Percentiles rank a stretch among this genome's conserved stretches.
Evolutionary conservation across 2,797 vertebrate genomes (phyloP).

Genomic region (Hippocampus kuda): DNA sequence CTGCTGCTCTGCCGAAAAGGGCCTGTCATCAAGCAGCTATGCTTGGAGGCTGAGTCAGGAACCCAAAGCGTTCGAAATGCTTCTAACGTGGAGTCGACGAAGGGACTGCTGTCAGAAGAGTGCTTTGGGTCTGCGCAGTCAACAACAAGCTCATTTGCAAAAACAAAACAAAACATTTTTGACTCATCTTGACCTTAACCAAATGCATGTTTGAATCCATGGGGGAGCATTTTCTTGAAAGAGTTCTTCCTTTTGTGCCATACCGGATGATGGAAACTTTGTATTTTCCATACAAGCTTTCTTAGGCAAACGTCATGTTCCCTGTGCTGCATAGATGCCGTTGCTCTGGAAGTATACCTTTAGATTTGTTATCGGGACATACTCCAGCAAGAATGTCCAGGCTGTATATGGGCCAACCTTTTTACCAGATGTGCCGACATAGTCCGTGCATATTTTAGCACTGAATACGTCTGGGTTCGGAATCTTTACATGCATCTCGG

Average conservation of each 20-base stretch:
- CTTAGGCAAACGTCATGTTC: neutral
- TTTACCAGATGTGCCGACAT: conserved; percentile 19
- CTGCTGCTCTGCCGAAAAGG: conserved; percentile 29
- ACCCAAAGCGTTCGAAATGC: conserved; percentile 20
- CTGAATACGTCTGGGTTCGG: conserved; percentile 34
- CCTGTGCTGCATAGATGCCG: conserved; percentile 27
- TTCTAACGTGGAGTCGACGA: conserved; percentile 9
- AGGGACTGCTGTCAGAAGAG: neutral
- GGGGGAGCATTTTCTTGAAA: neutral
- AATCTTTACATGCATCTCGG: conserved; percentile 19
- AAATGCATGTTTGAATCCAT: neutral
- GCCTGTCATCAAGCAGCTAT: conserved; percentile 51
- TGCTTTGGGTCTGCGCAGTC: neutral
- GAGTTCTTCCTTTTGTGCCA: neutral
- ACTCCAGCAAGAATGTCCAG: conserved; percentile 60
- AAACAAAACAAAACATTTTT: neutral
- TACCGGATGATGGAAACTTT: neutral
- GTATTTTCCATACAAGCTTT: neutral
- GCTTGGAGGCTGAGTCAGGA: conserved; percentile 19
- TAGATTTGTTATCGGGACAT: conserved; percentile 39
- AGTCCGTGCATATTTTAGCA: conserved; percentile 46
- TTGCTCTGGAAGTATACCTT: conserved; percentile 41
- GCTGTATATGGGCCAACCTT: conserved; percentile 2
- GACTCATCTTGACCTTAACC: neutral
- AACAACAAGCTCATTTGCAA: neutral